Conservation (phyloP, 2,797 vertebrate species). For the Miichthys miiuy region DNA sequence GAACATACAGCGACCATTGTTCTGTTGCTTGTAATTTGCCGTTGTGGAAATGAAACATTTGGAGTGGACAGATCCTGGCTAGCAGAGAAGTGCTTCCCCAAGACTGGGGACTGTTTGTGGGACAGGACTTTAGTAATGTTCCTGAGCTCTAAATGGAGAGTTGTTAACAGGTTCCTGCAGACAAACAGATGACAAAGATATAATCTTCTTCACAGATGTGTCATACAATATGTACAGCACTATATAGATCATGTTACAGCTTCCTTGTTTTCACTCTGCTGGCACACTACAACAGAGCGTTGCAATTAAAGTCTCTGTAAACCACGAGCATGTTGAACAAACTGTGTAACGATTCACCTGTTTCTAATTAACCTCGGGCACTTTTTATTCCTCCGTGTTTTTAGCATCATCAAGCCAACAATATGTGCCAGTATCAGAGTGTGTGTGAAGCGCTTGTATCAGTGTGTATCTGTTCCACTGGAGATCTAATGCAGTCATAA, state of each 20-base stretch:
- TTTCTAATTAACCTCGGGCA: constrained; percentile 5
- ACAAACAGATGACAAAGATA: background rate
- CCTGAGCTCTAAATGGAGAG: background rate
- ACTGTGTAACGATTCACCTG: constrained; percentile 12
- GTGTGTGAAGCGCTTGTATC: background rate
- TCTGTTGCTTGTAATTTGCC: background rate
- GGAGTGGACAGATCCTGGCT: background rate
- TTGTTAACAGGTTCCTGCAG: background rate
- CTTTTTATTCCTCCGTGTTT: background rate
- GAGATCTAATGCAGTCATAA: background rate
- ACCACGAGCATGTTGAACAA: constrained; percentile 1
- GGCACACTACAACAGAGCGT: background rate
- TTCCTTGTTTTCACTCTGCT: background rate
- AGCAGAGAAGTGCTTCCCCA: background rate
- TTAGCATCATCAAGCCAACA: background rate
- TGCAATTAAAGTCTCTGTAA: constrained; percentile 19
- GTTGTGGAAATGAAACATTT: constrained; percentile 6
- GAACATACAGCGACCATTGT: background rate
- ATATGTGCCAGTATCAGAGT: background rate
- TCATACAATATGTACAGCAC: background rate
- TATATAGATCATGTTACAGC: background rate
- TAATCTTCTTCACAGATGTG: background rate
- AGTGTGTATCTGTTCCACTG: background rate
- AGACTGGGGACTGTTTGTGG: background rate
- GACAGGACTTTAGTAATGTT: background rate